phyloP scores from a whole-genome alignment of 1,140 invertebrate genomes.

The Campoletis sonorensis region DNA sequence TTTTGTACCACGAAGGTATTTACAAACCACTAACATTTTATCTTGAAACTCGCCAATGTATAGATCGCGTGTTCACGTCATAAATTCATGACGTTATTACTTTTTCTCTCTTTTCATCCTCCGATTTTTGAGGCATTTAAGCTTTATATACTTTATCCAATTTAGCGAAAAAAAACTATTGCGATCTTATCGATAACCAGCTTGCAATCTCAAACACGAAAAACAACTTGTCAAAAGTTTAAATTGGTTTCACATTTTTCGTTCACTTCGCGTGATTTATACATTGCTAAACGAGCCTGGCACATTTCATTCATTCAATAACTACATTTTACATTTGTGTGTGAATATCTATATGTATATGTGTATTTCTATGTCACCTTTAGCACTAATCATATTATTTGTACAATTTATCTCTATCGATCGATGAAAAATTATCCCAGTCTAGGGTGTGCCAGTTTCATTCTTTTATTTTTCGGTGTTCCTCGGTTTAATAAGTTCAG shows the following conservation, averaged over 20 bases:
- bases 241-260: slow-evolving; percentile 16
- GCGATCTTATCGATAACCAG: not conserved
- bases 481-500: too few relatives aligned
- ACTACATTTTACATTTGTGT: not conserved
- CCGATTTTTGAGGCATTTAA: not conserved
- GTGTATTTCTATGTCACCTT: not conserved
- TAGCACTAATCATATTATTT: slow-evolving; percentile 11
- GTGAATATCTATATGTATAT: not conserved
- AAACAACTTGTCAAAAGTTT: slow-evolving; percentile 22
- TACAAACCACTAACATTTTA: slow-evolving; percentile 68
- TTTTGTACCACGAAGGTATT: slow-evolving; percentile 96
- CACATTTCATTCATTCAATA: slow-evolving; percentile 21
- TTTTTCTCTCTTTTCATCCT: not conserved
- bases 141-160: not conserved
- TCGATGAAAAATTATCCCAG: not conserved
- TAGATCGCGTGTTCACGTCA: slow-evolving; percentile 23
- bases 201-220: not conserved
- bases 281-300: slow-evolving; percentile 3
- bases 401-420: not conserved
- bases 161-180: not conserved
- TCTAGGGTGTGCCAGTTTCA: not conserved
- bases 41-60: slow-evolving; percentile 30
- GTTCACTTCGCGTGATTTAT: slow-evolving; percentile 5
- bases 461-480: too few relatives aligned
- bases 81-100: not conserved